Conservation (phyloP, 2,888 invertebrate species). For the Zhuqinia jingwanae region DNA sequence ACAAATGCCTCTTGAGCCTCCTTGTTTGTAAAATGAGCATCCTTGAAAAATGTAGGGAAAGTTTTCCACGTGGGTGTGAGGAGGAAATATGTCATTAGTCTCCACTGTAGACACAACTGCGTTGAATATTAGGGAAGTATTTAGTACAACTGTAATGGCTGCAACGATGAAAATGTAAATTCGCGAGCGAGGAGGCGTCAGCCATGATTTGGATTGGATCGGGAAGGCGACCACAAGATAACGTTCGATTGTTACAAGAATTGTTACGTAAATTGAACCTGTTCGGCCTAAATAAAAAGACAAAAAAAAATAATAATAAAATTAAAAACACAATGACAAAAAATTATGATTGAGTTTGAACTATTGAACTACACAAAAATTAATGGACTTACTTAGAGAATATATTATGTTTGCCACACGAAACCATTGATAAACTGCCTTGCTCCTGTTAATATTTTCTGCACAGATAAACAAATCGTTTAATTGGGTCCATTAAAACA, state of each 20-base stretch:
- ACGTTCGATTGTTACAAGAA: slow-evolving; percentile 53
- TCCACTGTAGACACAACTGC: slow-evolving; percentile 31
- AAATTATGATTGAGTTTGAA: neutral
- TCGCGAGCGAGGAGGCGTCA: neutral
- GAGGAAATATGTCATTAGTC: slow-evolving; percentile 14
- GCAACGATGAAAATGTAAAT: slow-evolving; percentile 1
- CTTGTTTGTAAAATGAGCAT: slow-evolving; percentile 14
- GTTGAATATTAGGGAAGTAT: slow-evolving; percentile 22
- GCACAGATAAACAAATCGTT: too few species aligned
- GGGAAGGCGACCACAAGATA: slow-evolving; percentile 52
- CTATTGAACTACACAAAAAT: too few species aligned
- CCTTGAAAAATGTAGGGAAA: slow-evolving; percentile 34
- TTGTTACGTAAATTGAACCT: slow-evolving; percentile 43
- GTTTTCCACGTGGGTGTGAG: slow-evolving; percentile 27
- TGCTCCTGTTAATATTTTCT: slow-evolving; percentile 51
- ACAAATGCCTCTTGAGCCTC: neutral
- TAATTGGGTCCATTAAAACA: too few species aligned
- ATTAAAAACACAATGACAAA: neutral
- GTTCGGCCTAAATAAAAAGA: slow-evolving; percentile 35
- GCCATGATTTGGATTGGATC: slow-evolving; percentile 14
- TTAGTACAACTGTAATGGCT: neutral
- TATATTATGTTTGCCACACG: slow-evolving; percentile 29
- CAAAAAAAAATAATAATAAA: neutral
- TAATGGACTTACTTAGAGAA: slow-evolving; percentile 16
- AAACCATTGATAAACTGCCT: slow-evolving; percentile 10